phyloP scores from a whole-genome alignment of 2,888 invertebrate species.

The Neria commutata region DNA sequence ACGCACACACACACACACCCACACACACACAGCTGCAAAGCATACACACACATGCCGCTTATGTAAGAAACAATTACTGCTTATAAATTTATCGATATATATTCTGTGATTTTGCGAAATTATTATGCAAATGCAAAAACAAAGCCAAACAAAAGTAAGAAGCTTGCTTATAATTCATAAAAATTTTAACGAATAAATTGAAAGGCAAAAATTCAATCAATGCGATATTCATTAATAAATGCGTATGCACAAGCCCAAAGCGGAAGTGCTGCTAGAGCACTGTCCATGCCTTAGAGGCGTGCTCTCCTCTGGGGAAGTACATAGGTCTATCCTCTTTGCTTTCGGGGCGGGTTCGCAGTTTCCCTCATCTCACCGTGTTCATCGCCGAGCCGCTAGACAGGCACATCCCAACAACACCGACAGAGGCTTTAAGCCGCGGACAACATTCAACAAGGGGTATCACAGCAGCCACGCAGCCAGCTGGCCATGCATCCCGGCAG shows the following conservation, averaged over 20 bases:
- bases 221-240: slow-evolving; percentile 20
- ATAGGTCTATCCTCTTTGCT: too few relatives aligned
- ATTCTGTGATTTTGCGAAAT: slow-evolving; percentile 46
- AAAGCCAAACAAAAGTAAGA: slow-evolving; percentile 26
- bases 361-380: too few relatives aligned
- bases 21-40: too few relatives aligned
- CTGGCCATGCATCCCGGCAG: not conserved
- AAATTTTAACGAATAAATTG: slow-evolving; percentile 36
- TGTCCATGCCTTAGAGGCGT: too few relatives aligned
- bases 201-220: slow-evolving; percentile 41
- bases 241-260: slow-evolving; percentile 41
- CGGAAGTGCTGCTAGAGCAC: too few relatives aligned
- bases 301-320: too few relatives aligned
- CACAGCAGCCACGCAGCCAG: not conserved
- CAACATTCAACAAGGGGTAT: too few relatives aligned
- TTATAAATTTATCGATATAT: slow-evolving; percentile 45
- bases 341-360: too few relatives aligned
- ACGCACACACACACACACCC: slow-evolving; percentile 13
- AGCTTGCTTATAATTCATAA: slow-evolving; percentile 35
- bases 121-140: slow-evolving; percentile 17
- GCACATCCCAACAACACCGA: too few relatives aligned
- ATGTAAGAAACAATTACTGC: slow-evolving; percentile 38
- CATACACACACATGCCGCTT: slow-evolving; percentile 36
- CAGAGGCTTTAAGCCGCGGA: too few relatives aligned
- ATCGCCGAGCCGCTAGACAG: too few relatives aligned